Evolutionary conservation across 1,140 invertebrate genomes (phyloP).

Genomic region (Sitophilus oryzae): DNA sequence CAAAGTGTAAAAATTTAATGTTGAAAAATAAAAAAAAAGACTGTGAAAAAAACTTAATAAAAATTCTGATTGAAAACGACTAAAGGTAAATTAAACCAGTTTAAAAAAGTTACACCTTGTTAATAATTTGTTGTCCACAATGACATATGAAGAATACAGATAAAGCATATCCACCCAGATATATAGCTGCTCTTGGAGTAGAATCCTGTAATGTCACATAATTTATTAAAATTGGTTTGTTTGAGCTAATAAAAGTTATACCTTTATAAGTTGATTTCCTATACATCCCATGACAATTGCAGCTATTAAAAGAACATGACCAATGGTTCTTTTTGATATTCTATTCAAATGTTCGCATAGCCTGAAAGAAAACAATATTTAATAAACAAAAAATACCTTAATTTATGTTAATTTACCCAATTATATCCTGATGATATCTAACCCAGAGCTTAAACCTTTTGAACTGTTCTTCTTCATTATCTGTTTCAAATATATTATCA

Average conservation of each 20-base stretch:
- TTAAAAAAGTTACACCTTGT: slow-evolving; percentile 4
- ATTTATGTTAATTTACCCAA: slow-evolving; percentile 9
- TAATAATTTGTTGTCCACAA: slow-evolving; percentile 12
- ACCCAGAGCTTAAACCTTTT: slow-evolving; percentile 7
- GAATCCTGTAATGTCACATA: slow-evolving; percentile 8
- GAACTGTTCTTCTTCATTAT: background rate
- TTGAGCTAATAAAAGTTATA: background rate
- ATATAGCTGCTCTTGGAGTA: slow-evolving; percentile 10
- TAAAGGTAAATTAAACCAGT: no score
- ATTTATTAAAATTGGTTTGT: background rate
- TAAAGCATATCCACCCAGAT: slow-evolving; percentile 6
- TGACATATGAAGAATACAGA: slow-evolving; percentile 10
- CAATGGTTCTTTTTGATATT: slow-evolving; percentile 2
- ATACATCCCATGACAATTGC: slow-evolving; percentile 14
- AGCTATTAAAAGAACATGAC: slow-evolving; percentile 4
- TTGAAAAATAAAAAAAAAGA: no score
- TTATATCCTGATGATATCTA: slow-evolving; percentile 19
- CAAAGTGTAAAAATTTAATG: no score
- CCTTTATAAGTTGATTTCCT: slow-evolving; percentile 16
- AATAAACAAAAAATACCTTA: background rate
- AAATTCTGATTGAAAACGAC: no score
- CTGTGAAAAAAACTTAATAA: no score
- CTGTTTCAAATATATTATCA: background rate
- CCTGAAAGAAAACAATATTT: slow-evolving; percentile 3
- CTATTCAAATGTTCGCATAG: slow-evolving; percentile 6